A percentile compares a stretch with the other conserved stretches of the same genome.
phyloP scores from a whole-genome alignment of 2,113 vertebrate species.

The Odontophorus gujanensis region DNA sequence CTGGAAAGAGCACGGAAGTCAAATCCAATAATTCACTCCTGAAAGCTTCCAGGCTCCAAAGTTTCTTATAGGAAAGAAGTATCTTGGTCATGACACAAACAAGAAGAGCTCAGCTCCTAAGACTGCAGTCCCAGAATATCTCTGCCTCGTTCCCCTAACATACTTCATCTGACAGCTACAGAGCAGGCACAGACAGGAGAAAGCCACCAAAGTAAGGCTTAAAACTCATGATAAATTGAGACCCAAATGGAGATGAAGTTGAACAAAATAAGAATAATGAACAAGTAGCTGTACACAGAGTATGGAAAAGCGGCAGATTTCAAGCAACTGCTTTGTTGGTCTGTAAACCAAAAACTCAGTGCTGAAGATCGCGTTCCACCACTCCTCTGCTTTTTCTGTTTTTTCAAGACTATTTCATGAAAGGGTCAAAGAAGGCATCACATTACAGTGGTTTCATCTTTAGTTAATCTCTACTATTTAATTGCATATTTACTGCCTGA shows the following conservation, averaged over 20 bases:
- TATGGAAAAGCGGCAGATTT: not conserved
- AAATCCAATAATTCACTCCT: not conserved
- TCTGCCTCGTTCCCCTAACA: not conserved
- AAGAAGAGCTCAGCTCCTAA: not conserved
- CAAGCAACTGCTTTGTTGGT: not conserved
- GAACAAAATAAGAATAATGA: not conserved
- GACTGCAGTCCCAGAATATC: not conserved
- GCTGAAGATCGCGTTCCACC: not conserved
- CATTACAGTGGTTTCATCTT: not conserved
- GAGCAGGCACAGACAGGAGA: not conserved
- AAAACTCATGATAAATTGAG: not conserved
- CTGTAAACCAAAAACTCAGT: not conserved
- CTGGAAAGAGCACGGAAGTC: not conserved
- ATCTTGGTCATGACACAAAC: not conserved
- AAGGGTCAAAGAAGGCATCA: not conserved
- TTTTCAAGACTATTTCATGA: not conserved
- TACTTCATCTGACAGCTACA: not conserved
- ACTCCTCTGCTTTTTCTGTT: not conserved
- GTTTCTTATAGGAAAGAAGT: not conserved
- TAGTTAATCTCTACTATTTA: not conserved
- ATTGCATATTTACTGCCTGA: not conserved
- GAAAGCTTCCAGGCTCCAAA: not conserved
- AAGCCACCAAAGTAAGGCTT: not conserved
- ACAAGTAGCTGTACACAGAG: not conserved
- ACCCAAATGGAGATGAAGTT: not conserved